phyloP scores from a whole-genome alignment of 2,888 invertebrate genomes.

The Chloromyia formosa region DNA sequence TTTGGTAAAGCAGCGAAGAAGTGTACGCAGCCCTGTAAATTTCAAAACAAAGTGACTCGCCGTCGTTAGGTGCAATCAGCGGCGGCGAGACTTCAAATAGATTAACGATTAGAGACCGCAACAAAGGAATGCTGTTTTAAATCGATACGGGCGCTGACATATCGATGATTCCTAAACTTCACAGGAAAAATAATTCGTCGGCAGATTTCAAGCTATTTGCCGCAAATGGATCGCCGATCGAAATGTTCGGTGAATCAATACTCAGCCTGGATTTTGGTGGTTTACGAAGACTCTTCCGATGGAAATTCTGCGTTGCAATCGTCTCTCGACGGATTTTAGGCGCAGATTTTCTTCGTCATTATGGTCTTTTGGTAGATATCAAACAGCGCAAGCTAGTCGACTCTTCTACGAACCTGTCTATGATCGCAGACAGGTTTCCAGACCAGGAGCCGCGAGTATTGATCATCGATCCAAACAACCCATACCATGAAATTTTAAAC shows the following conservation, averaged over 20 bases:
- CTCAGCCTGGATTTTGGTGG: neutral
- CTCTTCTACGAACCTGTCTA: neutral
- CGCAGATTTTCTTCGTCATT: neutral
- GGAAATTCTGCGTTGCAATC: neutral
- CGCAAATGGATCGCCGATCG: neutral
- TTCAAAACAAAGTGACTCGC: neutral
- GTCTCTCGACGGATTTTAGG: neutral
- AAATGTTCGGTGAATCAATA: neutral
- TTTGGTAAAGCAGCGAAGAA: neutral
- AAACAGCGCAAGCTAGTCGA: neutral
- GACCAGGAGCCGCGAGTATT: neutral
- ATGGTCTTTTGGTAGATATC: neutral
- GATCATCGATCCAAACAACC: neutral
- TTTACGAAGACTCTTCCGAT: neutral
- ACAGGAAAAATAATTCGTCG: neutral
- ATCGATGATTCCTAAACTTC: neutral
- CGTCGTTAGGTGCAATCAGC: neutral
- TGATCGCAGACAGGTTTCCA: neutral
- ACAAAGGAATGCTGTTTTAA: neutral
- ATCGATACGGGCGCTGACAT: slow-evolving; percentile 6
- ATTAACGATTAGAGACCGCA: neutral
- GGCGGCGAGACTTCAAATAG: neutral
- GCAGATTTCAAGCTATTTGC: neutral
- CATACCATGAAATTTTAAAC: neutral
- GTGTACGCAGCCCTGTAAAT: neutral